A percentile compares a stretch with the other conserved stretches of the same genome.
phyloP scores from a whole-genome alignment of 2,888 invertebrate species.

The Drosophila limbata region DNA sequence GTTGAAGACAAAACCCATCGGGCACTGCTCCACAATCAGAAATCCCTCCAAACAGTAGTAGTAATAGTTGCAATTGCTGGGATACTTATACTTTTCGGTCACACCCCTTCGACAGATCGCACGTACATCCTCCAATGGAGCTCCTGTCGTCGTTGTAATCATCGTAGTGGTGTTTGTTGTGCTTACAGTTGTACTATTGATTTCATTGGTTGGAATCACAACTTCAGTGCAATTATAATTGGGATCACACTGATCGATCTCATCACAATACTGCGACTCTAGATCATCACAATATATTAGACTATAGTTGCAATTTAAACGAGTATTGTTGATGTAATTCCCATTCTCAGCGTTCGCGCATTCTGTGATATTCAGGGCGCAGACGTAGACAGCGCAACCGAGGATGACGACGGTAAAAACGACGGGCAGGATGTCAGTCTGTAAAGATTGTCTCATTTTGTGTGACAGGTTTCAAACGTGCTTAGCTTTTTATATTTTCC shows the following conservation, averaged over 20 bases:
- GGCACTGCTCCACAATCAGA: slow-evolving; percentile 78
- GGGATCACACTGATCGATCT: slow-evolving; percentile 5
- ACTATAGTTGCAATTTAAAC: slow-evolving; percentile 40
- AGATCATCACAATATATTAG: slow-evolving; percentile 52
- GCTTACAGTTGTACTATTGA: neutral
- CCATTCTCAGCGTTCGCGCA: slow-evolving; percentile 18
- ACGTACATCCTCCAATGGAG: slow-evolving; percentile 35
- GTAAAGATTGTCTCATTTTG: slow-evolving; percentile 58
- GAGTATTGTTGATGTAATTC: slow-evolving; percentile 39
- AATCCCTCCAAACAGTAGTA: slow-evolving; percentile 66
- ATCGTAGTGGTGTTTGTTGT: neutral
- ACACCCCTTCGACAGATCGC: slow-evolving; percentile 53
- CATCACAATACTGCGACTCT: slow-evolving; percentile 51
- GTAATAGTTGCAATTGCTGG: slow-evolving; percentile 69
- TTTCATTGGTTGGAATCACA: too few relatives aligned
- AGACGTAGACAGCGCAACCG: slow-evolving; percentile 16
- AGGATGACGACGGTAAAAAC: slow-evolving; percentile 20
- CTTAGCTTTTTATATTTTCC: slow-evolving; percentile 68
- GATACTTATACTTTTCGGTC: slow-evolving; percentile 59
- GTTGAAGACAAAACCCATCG: slow-evolving; percentile 70
- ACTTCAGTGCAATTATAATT: slow-evolving; percentile 26
- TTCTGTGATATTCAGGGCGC: slow-evolving; percentile 38
- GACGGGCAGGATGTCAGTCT: slow-evolving; percentile 42
- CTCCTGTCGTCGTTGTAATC: neutral
- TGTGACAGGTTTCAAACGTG: slow-evolving; percentile 36